Base-by-base conservation (phyloP, 2,888 invertebrate genomes). In the Drosophila paranaensis region DNA sequence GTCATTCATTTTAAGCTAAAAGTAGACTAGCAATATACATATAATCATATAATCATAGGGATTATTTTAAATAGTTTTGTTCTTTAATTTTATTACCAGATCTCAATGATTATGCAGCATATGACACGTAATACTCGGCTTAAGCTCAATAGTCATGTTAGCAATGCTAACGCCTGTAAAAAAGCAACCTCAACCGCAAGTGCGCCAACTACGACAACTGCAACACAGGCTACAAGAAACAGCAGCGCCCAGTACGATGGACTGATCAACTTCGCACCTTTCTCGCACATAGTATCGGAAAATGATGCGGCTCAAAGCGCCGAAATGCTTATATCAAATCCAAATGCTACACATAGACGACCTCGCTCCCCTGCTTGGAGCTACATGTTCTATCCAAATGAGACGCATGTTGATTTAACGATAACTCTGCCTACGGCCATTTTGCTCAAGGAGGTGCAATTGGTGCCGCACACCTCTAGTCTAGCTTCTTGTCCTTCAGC, bases 361-460 rank as follows among this genome's bases (percentile, higher is more conserved):
- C 97, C 97, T 27, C 95, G 98, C 68, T 96, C 97, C 2, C 97
- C 98, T 6, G 96, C 98, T n/a, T 98, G 98, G 98, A 96, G 97
- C 37, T 98, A 98, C 93, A 97, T 98, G 93, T 98, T 98, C 93
- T 98, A 97, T 93, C 97, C 97, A 37, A 95, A 95, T 82, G 97
- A 98, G 93, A 96, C 96, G 43, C 97, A 97, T 93, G 96, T 98
- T 0, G 98, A 98, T 92, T 94, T 98, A 50, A 96, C 96, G 6
- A 94, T 98, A 58, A 95, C 96, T 27, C 93, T 98, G 84, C 98
- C 98, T 0, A 97, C 97, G 91, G 97, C 98, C 16, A 95, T 98
- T 87, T 94, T 97, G 79, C 93, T 98, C 63, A 96, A 96, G 84
- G 98, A 98, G 93, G 96, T 98, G 48, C 97, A 97, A 86, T 93